Evolutionary conservation across 2,888 invertebrate genomes (phyloP), one percentile per base, ranked within the genome.

Genomic region (Magallana nippona): DNA sequence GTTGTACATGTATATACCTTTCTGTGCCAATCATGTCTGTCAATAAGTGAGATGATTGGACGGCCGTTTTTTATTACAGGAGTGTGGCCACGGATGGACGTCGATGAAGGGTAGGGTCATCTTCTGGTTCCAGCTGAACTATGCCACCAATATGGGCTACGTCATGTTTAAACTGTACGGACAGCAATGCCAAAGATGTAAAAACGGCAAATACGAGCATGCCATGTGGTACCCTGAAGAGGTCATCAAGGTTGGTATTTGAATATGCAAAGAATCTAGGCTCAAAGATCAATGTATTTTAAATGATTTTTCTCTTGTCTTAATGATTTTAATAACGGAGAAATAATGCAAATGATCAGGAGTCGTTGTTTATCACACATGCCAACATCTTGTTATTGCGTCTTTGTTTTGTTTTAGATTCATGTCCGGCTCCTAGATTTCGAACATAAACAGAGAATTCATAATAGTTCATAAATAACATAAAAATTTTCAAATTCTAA

Each of bases 141-240:
- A 89, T 79, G 89, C 88, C 78, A 90, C 90, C 17, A 90, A 90
- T 85, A 86, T 90, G 32, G 94, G 94, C 22, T 90, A 93, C 79
- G 94, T 95, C 8, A 90, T 93, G 85, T 95, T 95, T 89, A 93
- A 94, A 85, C 89, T 95, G 79, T 95, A 94, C 88, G 95, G 95
- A 5, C 95, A 95, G 86, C 93, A 94, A 87, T 95, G 95, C 86
- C 93, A 94, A 88, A 92, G 92, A 77, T 95, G 95, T 87, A 93
- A 94, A 84, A 93, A 92, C 57, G 93, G 93, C 13, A 90, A 90
- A 44, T 95, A 94, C 87, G 94, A 95, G 87, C 93, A 94, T 85
- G 93, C 95, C 56, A 94, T 95, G 94, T 95, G 95, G 95, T 95
- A 95, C 90, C 95, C 95, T 0, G 95, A 95, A 87, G 95, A 95